Evolutionary conservation across 37 sponge, comb jelly and placozoan species (phyloP).

Genomic region (Halichondria panicea): DNA sequence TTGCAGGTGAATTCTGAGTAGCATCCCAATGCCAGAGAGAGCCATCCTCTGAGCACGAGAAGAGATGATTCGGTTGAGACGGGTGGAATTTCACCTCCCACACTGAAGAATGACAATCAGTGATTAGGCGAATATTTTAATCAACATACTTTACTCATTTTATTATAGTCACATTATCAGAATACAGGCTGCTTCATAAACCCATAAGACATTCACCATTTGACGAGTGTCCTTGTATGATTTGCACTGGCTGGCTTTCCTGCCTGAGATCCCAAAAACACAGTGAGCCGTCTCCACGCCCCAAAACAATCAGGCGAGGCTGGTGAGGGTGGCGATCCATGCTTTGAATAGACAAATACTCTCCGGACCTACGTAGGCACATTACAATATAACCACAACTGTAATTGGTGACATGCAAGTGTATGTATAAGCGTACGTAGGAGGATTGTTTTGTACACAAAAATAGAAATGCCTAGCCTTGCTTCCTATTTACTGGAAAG

Average conservation of each 20-base stretch:
- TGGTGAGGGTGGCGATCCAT: constrained; percentile 69
- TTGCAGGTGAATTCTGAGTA: no score
- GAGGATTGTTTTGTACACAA: not conserved
- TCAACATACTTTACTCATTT: no score
- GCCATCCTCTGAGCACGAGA: constrained; percentile 85
- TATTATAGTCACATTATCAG: not conserved
- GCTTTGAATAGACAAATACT: constrained; percentile 30
- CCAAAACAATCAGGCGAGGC: constrained; percentile 63
- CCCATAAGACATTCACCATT: constrained; percentile 30
- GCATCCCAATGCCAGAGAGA: constrained; percentile 82
- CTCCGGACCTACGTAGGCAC: constrained; percentile 27
- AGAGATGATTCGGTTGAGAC: constrained; percentile 66
- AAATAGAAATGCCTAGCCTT: not conserved
- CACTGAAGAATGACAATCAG: constrained; percentile 37
- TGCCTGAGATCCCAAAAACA: constrained; percentile 81
- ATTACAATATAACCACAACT: not conserved
- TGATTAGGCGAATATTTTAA: no score
- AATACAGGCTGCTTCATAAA: not conserved
- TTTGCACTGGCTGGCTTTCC: constrained; percentile 26
- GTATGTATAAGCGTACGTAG: not conserved
- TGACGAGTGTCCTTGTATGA: constrained; percentile 54
- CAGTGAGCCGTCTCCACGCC: constrained; percentile 66
- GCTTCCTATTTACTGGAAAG: not conserved
- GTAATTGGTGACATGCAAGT: not conserved
- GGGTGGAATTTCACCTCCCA: constrained; percentile 76